Percentiles rank a stretch among this genome's conserved stretches.
Conservation (phyloP, 2,113 vertebrate species). For the Edolisoma coerulescens region DNA sequence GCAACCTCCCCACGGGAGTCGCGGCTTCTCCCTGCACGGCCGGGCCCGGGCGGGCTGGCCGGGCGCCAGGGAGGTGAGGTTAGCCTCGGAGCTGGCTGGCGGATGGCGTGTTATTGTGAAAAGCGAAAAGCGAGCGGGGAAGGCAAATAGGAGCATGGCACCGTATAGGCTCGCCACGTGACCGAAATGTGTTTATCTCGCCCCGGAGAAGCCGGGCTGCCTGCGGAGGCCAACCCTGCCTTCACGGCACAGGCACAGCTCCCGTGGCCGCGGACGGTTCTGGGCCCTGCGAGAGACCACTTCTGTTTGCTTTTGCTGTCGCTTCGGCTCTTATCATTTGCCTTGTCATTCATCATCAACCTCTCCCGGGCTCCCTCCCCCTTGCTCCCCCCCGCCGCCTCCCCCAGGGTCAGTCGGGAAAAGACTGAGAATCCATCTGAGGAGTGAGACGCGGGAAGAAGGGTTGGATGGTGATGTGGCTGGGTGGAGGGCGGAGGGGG, state of each 20-base stretch:
- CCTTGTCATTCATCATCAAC: slow-evolving; percentile 33
- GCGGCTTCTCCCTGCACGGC: neutral
- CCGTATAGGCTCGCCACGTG: slow-evolving; percentile 47
- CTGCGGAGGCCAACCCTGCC: neutral
- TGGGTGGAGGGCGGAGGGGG: neutral
- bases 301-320: slow-evolving; percentile 47
- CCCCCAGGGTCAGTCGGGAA: neutral
- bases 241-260: neutral
- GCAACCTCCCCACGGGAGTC: neutral
- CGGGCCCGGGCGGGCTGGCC: neutral
- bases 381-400: neutral
- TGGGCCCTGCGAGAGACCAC: slow-evolving; percentile 3
- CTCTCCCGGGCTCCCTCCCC: neutral
- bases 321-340: slow-evolving; percentile 47
- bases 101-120: neutral
- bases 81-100: neutral
- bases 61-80: neutral
- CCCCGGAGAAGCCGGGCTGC: slow-evolving; percentile 15
- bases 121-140: neutral
- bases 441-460: neutral
- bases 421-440: slow-evolving; percentile 4
- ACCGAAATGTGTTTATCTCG: slow-evolving; percentile 55
- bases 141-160: slow-evolving; percentile 18
- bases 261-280: neutral
- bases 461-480: neutral